A percentile compares a stretch with the other conserved stretches of the same genome.
Conservation (phyloP, 1,140 invertebrate genomes). For the Drosophila punjabiensis region DNA sequence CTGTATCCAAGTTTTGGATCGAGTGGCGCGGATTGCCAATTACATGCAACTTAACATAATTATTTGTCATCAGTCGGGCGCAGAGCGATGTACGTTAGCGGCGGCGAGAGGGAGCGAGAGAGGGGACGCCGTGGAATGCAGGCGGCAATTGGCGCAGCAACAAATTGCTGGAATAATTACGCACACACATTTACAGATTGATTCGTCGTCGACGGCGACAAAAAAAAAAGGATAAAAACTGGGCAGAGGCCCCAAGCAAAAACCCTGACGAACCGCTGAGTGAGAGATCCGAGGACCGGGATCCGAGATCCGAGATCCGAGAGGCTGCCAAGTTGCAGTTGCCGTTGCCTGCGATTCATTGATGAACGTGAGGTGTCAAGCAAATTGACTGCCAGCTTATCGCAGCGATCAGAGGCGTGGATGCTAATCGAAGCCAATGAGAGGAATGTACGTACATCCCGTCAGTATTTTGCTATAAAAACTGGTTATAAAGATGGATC, state of each 20-base stretch:
- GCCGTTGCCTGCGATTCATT: constrained; percentile 57
- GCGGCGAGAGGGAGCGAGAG: constrained; percentile 1
- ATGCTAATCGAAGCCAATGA: neutral
- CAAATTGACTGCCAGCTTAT: constrained; percentile 70
- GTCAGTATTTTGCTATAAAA: neutral
- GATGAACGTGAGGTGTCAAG: constrained; percentile 82
- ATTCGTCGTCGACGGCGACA: constrained; percentile 51
- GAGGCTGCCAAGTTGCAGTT: constrained; percentile 21
- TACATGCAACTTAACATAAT: constrained; percentile 69
- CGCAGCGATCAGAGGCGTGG: constrained; percentile 43
- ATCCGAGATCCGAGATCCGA: constrained; percentile 19
- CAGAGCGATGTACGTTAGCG: constrained; percentile 14
- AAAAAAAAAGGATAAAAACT: constrained; percentile 46
- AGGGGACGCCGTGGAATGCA: constrained; percentile 58
- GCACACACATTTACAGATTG: constrained; percentile 82
- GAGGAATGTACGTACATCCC: neutral
- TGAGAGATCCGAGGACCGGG: constrained; percentile 44
- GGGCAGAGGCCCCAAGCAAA: neutral
- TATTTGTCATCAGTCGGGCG: constrained; percentile 49
- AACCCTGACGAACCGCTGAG: constrained; percentile 40
- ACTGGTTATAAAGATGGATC: neutral
- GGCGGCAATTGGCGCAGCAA: constrained; percentile 80
- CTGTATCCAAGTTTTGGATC: constrained; percentile 25
- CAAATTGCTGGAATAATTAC: constrained; percentile 85
- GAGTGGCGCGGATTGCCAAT: constrained; percentile 51